Evolutionary conservation across 2,113 vertebrate species (phyloP).

Genomic region (Ptyas mucosa): DNA sequence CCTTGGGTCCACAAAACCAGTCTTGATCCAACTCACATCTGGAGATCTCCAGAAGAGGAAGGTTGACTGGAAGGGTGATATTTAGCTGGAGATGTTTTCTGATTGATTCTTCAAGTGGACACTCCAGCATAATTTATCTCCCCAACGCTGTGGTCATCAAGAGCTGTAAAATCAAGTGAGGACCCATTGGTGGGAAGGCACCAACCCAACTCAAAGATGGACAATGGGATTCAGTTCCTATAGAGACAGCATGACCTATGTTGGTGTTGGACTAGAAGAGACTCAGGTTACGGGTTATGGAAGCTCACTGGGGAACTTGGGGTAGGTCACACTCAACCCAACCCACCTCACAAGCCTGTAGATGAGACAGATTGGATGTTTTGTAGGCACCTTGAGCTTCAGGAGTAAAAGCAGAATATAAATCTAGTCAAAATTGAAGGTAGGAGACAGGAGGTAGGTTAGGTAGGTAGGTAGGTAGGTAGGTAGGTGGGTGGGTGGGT

Average conservation of each 20-base stretch:
- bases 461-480: no score
- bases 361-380: neutral
- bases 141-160: neutral
- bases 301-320: neutral
- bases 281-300: neutral
- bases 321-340: neutral
- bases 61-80: neutral
- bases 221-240: neutral
- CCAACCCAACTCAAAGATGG: neutral
- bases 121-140: neutral
- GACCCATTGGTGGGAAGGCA: neutral
- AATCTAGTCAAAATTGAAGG: neutral
- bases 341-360: neutral
- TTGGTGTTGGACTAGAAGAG: neutral
- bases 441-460: neutral
- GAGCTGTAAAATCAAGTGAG: neutral
- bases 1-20: neutral
- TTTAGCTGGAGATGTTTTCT: neutral
- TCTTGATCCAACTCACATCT: neutral
- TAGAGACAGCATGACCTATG: neutral
- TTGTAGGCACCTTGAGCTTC: neutral
- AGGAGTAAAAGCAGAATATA: neutral
- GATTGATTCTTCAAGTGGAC: neutral
- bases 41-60: neutral
- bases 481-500: neutral